phyloP scores from a whole-genome alignment of 2,113 vertebrate genomes.

The Callionymus lyra region DNA sequence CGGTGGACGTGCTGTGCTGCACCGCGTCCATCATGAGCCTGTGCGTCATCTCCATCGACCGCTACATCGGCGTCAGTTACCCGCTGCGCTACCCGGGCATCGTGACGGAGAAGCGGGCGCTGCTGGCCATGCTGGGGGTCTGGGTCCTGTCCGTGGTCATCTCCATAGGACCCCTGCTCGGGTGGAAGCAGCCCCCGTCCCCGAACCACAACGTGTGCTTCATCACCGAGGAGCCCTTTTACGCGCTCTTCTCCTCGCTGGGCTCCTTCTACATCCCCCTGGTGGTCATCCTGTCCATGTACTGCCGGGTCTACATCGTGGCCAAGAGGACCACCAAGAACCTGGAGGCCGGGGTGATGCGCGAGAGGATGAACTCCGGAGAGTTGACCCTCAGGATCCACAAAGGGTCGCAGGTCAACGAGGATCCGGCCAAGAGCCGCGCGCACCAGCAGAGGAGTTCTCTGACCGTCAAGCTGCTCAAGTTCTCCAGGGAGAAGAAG shows the following conservation, averaged over 20 bases:
- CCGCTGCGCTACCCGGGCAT: constrained; percentile 87
- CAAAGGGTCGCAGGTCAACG: constrained; percentile 78
- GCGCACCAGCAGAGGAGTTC: constrained; percentile 78
- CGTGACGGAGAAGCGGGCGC: constrained; percentile 84
- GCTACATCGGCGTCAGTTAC: constrained; percentile 90
- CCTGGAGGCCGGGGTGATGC: constrained; percentile 91
- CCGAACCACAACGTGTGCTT: constrained; percentile 79
- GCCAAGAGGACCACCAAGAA: constrained; percentile 95
- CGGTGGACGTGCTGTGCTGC: constrained; percentile 92
- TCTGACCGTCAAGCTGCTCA: constrained; percentile 84
- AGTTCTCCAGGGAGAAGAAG: constrained; percentile 94
- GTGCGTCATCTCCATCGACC: constrained; percentile 94
- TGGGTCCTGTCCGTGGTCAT: constrained; percentile 90
- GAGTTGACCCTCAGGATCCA: constrained; percentile 92
- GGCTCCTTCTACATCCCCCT: constrained; percentile 96
- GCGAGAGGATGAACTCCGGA: constrained; percentile 85
- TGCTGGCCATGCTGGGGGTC: constrained; percentile 82
- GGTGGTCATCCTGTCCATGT: constrained; percentile 89
- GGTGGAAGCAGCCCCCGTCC: constrained; percentile 90
- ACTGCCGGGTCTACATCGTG: constrained; percentile 89
- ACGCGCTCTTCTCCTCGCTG: constrained; percentile 92
- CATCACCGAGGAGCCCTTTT: constrained; percentile 92
- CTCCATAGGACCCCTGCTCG: constrained; percentile 91
- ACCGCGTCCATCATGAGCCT: constrained; percentile 94
- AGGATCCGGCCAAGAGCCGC: constrained; percentile 73